phyloP scores from a whole-genome alignment of 2,888 invertebrate genomes.

The Apamea anceps region DNA sequence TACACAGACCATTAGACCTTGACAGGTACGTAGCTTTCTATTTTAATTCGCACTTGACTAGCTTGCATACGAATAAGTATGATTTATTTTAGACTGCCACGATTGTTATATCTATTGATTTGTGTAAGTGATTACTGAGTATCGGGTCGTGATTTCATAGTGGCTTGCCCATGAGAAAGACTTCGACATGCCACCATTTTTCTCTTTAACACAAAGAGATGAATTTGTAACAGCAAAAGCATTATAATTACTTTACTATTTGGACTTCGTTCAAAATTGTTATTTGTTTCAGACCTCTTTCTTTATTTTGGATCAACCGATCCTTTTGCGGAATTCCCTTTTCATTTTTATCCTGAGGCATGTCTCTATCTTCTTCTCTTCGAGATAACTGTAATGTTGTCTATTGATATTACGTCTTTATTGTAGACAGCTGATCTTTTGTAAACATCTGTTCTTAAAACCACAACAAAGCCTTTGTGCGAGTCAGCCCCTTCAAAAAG shows the following conservation, averaged over 20 bases:
- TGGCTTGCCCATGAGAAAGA: too few species aligned
- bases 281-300: background rate
- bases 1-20: constrained; percentile 57
- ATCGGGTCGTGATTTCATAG: background rate
- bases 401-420: background rate
- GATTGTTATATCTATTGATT: background rate
- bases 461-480: constrained; percentile 21
- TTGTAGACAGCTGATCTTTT: constrained; percentile 14
- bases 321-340: background rate
- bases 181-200: background rate
- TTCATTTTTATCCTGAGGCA: too few species aligned
- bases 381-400: background rate
- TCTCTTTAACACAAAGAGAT: background rate
- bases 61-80: constrained; percentile 26
- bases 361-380: background rate
- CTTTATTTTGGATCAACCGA: background rate
- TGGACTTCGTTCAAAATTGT: background rate
- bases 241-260: background rate
- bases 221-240: background rate
- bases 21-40: constrained; percentile 59
- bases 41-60: constrained; percentile 57
- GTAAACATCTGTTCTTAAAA: constrained; percentile 21
- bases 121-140: background rate
- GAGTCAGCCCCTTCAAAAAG: background rate
- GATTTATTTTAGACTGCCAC: constrained; percentile 13